Base-by-base conservation (phyloP, 2,113 vertebrate species). In the Pantherophis guttatus region DNA sequence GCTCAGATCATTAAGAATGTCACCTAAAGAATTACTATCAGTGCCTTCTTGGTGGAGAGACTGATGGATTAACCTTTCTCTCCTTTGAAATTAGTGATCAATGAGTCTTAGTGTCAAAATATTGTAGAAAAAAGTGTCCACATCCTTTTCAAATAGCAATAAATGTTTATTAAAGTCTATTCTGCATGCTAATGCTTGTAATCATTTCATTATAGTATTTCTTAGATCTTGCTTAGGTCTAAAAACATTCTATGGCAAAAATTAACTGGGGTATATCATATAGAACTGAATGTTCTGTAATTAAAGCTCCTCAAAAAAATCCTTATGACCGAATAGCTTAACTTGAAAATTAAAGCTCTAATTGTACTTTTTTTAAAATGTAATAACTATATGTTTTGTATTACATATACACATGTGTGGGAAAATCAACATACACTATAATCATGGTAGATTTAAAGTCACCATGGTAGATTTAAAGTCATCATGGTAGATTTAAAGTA, bases 61-160 rank as follows among this genome's bases (percentile, higher is more conserved):
- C 96, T 99, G 99, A 99, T 98, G 98, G 99, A 99, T 99, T 98
- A 98, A 98, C 97, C 98, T 97, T 96, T 98, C 33, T n/a, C 97
- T 97, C 95, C 96, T 97, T 96, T 97, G 97, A 98, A 98, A 98
- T 97, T 96, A 94, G 98, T 98, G 98, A 99, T 99, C 98, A 99
- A 99, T 99, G 98, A 95, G 97, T 94, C 97, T 97, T 94, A 96
- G 96, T 96, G 97, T 95, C 97, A 96, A 97, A 97, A 96, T 98
- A 98, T 98, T 98, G 97, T 97, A 95, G 95, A 94, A 97, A 98
- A 98, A 95, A 96, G 94, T 95, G 86, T 90, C 93, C 62, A 94
- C 96, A 97, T 94, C 95, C 96, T 96, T 96, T 96, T 91, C 90
- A 97, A 97, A 97, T 94, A 96, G 95, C 96, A 97, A 96, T 98